Evolutionary conservation across 2,113 vertebrate genomes (phyloP).

Genomic region (Neopipo cinnamomea): DNA sequence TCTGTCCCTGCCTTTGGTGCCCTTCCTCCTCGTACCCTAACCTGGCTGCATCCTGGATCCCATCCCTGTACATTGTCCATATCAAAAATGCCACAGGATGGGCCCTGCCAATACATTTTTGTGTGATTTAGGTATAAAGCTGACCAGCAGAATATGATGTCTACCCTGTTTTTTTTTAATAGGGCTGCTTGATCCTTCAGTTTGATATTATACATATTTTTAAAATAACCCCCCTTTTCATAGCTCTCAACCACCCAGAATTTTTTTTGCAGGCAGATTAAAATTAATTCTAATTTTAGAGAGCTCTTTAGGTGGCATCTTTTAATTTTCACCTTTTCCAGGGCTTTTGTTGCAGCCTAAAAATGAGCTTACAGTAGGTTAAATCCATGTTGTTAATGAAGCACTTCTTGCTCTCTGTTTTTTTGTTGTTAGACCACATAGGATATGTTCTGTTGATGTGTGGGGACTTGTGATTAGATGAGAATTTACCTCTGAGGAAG

Average conservation of each 20-base stretch:
- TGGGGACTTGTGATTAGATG: slow-evolving; percentile 70
- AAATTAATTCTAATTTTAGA: slow-evolving; percentile 53
- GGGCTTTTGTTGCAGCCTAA: slow-evolving; percentile 53
- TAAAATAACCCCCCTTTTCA: neutral
- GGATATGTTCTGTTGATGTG: slow-evolving; percentile 71
- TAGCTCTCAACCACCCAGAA: neutral
- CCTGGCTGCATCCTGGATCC: neutral
- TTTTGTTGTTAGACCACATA: slow-evolving; percentile 66
- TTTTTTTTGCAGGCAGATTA: neutral
- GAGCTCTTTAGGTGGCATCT: slow-evolving; percentile 43
- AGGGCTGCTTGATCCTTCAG: neutral
- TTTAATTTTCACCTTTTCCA: slow-evolving; percentile 63
- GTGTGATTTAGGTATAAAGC: neutral
- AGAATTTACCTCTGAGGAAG: slow-evolving; percentile 73
- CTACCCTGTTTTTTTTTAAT: neutral
- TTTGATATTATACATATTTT: neutral
- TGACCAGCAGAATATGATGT: neutral
- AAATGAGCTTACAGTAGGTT: slow-evolving; percentile 54
- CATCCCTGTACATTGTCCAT: rapidly evolving
- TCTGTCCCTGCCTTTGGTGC: neutral
- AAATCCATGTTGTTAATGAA: slow-evolving; percentile 67
- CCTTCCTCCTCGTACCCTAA: neutral
- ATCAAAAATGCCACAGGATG: neutral
- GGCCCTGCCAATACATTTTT: neutral
- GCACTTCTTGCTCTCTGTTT: slow-evolving; percentile 49